phyloP scores from a whole-genome alignment of 2,888 invertebrate genomes.

The Rosalia funebris region DNA sequence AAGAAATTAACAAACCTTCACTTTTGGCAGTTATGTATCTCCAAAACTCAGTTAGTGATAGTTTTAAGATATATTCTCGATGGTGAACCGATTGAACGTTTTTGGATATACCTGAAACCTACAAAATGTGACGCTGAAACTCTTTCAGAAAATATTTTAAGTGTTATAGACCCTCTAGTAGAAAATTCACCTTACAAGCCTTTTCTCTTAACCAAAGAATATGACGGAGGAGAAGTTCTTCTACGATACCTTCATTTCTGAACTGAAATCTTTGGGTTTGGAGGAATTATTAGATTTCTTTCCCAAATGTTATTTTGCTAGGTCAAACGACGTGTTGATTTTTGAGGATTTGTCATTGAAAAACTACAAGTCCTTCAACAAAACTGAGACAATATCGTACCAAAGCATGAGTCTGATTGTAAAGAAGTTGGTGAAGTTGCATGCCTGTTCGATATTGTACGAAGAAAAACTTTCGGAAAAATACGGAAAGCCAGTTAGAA shows the following conservation, averaged over 20 bases:
- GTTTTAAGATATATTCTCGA: too few species aligned
- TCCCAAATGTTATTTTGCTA: constrained; percentile 57
- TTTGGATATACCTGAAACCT: too few species aligned
- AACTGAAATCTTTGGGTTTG: constrained; percentile 52
- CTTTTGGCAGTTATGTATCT: too few species aligned
- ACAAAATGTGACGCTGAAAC: too few species aligned
- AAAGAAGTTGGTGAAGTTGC: constrained; percentile 51
- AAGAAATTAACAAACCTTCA: too few species aligned
- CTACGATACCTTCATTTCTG: constrained; percentile 60
- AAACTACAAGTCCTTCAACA: constrained; percentile 34
- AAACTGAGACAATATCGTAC: constrained; percentile 36
- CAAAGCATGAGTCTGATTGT: constrained; percentile 43
- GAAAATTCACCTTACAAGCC: too few species aligned
- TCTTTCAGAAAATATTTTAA: too few species aligned
- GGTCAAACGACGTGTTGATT: constrained; percentile 55
- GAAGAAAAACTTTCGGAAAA: constrained; percentile 45
- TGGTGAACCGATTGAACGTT: too few species aligned
- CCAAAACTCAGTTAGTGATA: too few species aligned
- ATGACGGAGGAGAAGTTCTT: too few species aligned
- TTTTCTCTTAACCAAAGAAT: too few species aligned
- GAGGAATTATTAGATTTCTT: constrained; percentile 47
- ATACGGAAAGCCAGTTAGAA: constrained; percentile 34
- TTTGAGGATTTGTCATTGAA: constrained; percentile 58
- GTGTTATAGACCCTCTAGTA: too few species aligned
- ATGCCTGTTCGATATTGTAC: constrained; percentile 56